Evolutionary conservation across 1,140 invertebrate species (phyloP), one percentile per base, ranked within the genome.

Genomic region (Monochamus saltuarius): DNA sequence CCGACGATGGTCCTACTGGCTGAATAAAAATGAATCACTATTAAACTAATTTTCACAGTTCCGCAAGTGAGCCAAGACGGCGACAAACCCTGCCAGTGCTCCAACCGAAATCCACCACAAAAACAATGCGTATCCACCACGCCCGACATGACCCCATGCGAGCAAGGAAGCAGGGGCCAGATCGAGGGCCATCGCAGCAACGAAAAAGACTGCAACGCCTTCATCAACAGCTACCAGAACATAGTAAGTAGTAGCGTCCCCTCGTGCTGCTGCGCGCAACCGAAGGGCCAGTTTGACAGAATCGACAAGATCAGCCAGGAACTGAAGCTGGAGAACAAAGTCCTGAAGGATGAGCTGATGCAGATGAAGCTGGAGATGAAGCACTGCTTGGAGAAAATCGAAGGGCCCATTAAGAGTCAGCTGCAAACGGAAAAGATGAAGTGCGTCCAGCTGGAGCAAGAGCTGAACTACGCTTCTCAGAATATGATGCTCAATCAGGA

Each of bases 381-480:
- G 38, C 71, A 74, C n/a, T 59, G 61, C 43, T 43, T 72, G 22
- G 73, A 75, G 45, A 65, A 62, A 38, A 37, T 73, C 17, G 69
- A 75, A 59, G 73, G 49, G 13, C 67, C 65, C 1, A 62, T 69
- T 56, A 66, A 67, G 45, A 43, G 52, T 7, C 61, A 67, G 39
- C 46, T 67, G 17, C 46, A 65, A 53, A 59, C 38, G 16, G 69
- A 71, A 54, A 64, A 59, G 14, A 36, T 49, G 7, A 66, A 59
- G 43, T 70, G 65, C 50, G 46, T 58, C 14, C 36, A 64, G 37
- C 45, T 72, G 1, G 65, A 70, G 37, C 42, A 67, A 50, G 54
- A 67, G 17, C 54, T 72, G 36, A 47, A 66, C 19, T 14, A 49
- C 17, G 39, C 62, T n/a, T 58, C 61, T 7, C 58, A 63, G 14